Evolutionary conservation across 2,113 vertebrate species (phyloP), one percentile per base, ranked within the genome.

Genomic region (Cervus canadensis): DNA sequence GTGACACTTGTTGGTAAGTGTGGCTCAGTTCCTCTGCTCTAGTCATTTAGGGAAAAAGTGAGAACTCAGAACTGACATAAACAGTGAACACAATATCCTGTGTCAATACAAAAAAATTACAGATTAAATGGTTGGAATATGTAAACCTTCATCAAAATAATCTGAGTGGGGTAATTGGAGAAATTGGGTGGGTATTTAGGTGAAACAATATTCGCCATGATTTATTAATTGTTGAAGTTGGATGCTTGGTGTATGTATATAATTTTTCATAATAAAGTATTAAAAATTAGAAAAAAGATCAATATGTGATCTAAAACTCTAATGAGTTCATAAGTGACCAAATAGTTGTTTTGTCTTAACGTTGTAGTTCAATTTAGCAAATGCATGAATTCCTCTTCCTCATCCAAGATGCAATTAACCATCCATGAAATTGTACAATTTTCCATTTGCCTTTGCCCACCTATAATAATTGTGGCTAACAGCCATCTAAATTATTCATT

Each of bases 401-500:
- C 43, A 71, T 89, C 52, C 21, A 94, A 97, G 95, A 93, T 96
- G 28, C 88, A 97, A 86, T 98, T 97, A 97, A 97, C 19, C 14
- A 89, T 52, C 91, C 76, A 94, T 97, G 96, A 97, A 98, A 97
- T 96, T 93, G 62, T 95, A 94, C 30, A 90, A 74, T 95, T 97
- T 97, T 97, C 56, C 88, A 91, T 91, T 96, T 97, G 87, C 67
- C 52, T 96, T 97, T 98, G 33, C 60, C 94, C 30, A 97, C 59
- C 67, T 98, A 94, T 86, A 88, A 91, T 96, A 96, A 96, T 71
- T 92, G 81, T 67, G 56, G 56, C 88, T 94, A 95, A 91, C 4
- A 0, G 40, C 78, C n/a, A 96, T 92, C 93, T 96, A 95, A 97
- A 94, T 97, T 97, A 96, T 98, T 97, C 94, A 98, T 97, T 96